Base-by-base conservation (phyloP, 35 echinoderm and acorn worm genomes). In the Patiria miniata region DNA sequence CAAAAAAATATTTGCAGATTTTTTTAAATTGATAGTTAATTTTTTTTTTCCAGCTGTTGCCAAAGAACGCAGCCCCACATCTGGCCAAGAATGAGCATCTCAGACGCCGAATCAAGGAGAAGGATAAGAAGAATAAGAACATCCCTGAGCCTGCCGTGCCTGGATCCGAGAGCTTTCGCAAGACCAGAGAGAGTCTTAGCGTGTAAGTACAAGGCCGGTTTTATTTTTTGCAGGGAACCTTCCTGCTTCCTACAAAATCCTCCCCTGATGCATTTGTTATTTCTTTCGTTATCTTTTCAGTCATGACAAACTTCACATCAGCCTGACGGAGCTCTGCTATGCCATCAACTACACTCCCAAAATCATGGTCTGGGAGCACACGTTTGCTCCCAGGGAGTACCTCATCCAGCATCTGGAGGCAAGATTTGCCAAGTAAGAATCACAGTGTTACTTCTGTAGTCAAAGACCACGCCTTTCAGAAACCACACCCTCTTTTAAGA, bases 341-440 rank as follows among this genome's bases (percentile, higher is more conserved):
- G 93, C 92, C 39, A 99, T 99, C 83, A 99, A 99, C 79, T 86
- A 94, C 87, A 85, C 93, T 37, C 36, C 89, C 14, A 95, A 94
- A 78, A 99, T 99, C 57, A 39, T 86, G 8, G 96, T 99, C 0
- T 99, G 96, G 96, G 96, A 99, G 1, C 96, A 99, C 82, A 80
- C 86, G 9, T 95, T 99, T 61, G 76, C 96, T 26, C 93, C 93
- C 44, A 99, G 92, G 39, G 95, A 98, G 65, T 99, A 99, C 79
- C 87, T 99, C 79, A 89, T 99, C 23, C 92, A 92, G 30, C 94
- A 97, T 84, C 79, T 99, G 82, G 96, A 99, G 37, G 93, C 96
- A 10, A 86, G 96, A 68, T 99, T 98, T 80, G 87, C 92, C 68
- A 99, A 99, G 96, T 99, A 89, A 94, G 96, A 81, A 17, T 56